These are phyloP conservation scores for Cryptosula pallasiana DNA, from an alignment of 2,888 invertebrate species.

Conservation along the genomic window DNA sequence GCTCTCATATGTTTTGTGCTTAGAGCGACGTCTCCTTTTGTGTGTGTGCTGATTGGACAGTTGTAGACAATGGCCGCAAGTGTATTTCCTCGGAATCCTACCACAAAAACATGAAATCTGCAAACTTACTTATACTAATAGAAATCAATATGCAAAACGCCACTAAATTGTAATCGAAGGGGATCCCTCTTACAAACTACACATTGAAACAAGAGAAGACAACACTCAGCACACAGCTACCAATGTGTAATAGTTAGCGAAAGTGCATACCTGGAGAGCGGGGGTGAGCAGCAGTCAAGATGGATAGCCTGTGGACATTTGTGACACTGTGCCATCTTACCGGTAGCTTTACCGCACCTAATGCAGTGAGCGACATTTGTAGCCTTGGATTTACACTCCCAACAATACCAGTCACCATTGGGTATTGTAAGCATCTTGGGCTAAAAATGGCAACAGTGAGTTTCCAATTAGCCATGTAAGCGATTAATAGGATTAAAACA, in stretches of 20 bases:
- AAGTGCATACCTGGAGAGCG: neutral
- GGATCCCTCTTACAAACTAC: no score
- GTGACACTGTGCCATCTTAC: conserved; percentile 77
- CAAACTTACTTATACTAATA: no score
- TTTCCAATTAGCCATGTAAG: no score
- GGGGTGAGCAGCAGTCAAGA: conserved; percentile 65
- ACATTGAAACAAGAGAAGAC: no score
- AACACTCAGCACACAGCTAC: no score
- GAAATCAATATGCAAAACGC: no score
- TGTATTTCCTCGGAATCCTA: conserved; percentile 15
- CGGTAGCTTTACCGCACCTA: conserved; percentile 73
- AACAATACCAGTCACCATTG: conserved; percentile 97
- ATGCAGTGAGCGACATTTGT: conserved; percentile 88
- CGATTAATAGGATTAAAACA: no score
- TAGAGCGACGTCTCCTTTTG: neutral
- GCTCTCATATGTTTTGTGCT: conserved; percentile 17
- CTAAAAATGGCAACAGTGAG: no score
- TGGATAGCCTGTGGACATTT: conserved; percentile 87
- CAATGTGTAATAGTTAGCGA: no score
- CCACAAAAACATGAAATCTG: neutral
- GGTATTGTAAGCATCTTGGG: conserved; percentile 94
- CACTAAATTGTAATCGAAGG: no score
- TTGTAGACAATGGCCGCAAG: conserved; percentile 8
- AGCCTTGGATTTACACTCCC: conserved; percentile 65
- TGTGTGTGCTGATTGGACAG: neutral